A percentile compares a stretch with the other conserved stretches of the same genome.
These are phyloP conservation scores for Cryptus armator DNA, from an alignment of 2,888 invertebrate genomes.

Conservation along the genomic window DNA sequence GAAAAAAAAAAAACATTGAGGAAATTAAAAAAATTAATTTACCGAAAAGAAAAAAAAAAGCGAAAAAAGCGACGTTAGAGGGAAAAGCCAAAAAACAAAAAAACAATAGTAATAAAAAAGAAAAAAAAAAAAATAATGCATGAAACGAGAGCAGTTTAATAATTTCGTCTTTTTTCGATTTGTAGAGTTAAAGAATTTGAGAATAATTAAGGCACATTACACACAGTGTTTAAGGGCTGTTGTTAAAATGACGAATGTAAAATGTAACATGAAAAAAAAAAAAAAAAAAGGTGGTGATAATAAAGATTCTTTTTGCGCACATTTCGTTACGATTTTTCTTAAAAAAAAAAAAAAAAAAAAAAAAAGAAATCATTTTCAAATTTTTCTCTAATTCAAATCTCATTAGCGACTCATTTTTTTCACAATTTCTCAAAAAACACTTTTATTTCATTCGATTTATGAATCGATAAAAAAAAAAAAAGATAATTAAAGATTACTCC, in stretches of 20 bases:
- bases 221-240: conserved; percentile 54
- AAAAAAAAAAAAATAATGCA: conserved; percentile 53
- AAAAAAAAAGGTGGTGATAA: conserved; percentile 52
- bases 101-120: conserved; percentile 43
- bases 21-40: conserved; percentile 40
- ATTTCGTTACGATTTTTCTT: conserved; percentile 29
- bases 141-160: conserved; percentile 54
- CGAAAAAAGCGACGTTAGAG: conserved; percentile 38
- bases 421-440: not conserved
- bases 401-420: conserved; percentile 4
- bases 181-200: conserved; percentile 57
- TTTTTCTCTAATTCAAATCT: not conserved
- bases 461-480: not conserved
- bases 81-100: conserved; percentile 44
- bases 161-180: conserved; percentile 60
- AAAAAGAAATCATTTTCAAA: not conserved
- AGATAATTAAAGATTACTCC: not conserved
- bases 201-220: conserved; percentile 60
- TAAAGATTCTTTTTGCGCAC: conserved; percentile 63
- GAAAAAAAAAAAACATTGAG: not conserved
- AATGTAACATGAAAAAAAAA: conserved; percentile 64
- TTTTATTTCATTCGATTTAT: not conserved
- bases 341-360: conserved; percentile 16
- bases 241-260: conserved; percentile 61
- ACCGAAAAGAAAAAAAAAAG: conserved; percentile 8